These are phyloP conservation scores for Diorhabda sublineata DNA, from an alignment of 1,140 invertebrate species.

Conservation along the genomic window DNA sequence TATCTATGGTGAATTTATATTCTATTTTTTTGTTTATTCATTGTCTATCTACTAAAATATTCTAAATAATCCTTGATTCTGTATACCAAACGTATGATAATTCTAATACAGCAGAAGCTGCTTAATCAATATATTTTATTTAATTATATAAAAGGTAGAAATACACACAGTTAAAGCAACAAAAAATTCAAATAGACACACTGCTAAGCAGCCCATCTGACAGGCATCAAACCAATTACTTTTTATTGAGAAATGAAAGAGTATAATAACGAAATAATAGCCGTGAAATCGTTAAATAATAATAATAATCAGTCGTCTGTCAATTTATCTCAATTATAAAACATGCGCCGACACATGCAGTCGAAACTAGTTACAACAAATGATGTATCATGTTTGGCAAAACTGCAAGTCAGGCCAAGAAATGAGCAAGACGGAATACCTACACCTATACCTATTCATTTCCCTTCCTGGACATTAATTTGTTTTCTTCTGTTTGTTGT, in stretches of 20 bases:
- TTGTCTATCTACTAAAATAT: too few relatives aligned
- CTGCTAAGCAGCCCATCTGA: neutral
- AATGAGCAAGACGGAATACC: conserved; percentile 19
- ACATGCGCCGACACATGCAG: conserved; percentile 27
- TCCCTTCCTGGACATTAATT: too few relatives aligned
- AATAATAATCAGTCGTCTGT: conserved; percentile 24
- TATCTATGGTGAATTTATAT: too few relatives aligned
- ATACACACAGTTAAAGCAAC: too few relatives aligned
- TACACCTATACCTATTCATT: too few relatives aligned
- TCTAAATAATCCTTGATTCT: too few relatives aligned
- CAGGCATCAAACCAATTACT: conserved; percentile 2
- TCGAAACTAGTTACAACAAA: conserved; percentile 27
- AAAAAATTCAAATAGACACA: neutral
- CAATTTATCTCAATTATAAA: conserved; percentile 30
- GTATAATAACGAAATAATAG: conserved; percentile 10
- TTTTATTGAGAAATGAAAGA: conserved; percentile 6
- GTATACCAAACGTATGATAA: too few relatives aligned
- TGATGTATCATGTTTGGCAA: conserved; percentile 27
- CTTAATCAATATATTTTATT: too few relatives aligned
- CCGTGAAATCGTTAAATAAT: conserved; percentile 24
- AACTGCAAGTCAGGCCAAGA: conserved; percentile 29
- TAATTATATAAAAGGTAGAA: too few relatives aligned
- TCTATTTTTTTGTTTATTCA: too few relatives aligned
- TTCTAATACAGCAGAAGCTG: too few relatives aligned
- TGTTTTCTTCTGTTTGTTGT: too few relatives aligned